phyloP scores from a whole-genome alignment of 2,113 vertebrate species.

The Trachemys scripta region DNA sequence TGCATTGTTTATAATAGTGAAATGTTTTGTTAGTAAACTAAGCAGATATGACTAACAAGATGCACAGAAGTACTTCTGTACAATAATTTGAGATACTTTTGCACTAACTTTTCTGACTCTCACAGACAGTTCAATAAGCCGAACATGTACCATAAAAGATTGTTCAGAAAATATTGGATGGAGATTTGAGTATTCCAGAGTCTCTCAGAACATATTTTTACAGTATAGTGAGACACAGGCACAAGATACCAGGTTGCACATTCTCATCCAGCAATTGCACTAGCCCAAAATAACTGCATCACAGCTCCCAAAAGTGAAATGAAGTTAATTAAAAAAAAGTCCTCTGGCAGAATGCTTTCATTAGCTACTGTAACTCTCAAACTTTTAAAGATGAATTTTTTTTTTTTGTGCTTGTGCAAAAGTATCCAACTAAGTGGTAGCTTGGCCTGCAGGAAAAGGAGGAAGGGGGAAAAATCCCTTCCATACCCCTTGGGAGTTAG shows the following conservation, averaged over 20 bases:
- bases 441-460: not conserved
- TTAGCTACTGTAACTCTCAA: not conserved
- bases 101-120: not conserved
- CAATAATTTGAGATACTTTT: not conserved
- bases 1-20: not conserved
- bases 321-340: not conserved
- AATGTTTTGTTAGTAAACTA: constrained; percentile 12
- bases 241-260: not conserved
- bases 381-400: not conserved
- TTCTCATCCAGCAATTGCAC: not conserved
- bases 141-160: not conserved
- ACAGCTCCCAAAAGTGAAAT: constrained; percentile 2
- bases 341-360: not conserved
- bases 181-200: not conserved
- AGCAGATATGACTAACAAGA: not conserved
- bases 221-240: not conserved
- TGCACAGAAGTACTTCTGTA: not conserved
- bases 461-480: not conserved
- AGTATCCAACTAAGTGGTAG: not conserved
- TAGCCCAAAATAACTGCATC: not conserved
- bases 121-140: not conserved
- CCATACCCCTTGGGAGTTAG: fast-evolving
- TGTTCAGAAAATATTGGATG: not conserved
- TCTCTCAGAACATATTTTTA: not conserved
- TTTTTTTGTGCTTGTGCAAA: not conserved